Evolutionary conservation across 1,140 invertebrate genomes (phyloP), one percentile per base, ranked within the genome.

Genomic region (Penaeus vannamei): DNA sequence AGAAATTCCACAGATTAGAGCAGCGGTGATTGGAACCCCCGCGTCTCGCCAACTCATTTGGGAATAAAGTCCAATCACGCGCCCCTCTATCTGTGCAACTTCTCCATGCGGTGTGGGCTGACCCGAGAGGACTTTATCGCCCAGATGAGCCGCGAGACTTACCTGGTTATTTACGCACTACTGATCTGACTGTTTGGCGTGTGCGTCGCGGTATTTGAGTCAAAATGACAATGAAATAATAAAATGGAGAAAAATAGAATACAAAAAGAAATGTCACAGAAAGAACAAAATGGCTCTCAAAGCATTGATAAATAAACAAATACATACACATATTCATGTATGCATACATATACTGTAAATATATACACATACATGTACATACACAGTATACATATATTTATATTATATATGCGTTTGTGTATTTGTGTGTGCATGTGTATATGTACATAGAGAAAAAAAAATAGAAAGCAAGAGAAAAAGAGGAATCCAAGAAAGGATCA

Each of bases 51-150:
- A 62, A 89, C 87, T 89, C 87, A 89, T 89, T 89, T 89, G 87
- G 87, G 87, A 89, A 89, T 89, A 89, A 89, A 89, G 87, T 89
- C 87, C 87, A 89, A 89, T 89, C 87, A 89, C 87, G 82, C 87
- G 87, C 87, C 87, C 82, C 87, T 89, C 87, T 76, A 59, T 79
- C 87, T 89, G 87, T 89, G 87, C 72, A 77, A 89, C 84, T 89
- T 89, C 87, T 89, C 82, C 64, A 61, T 84, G 82, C 83, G 36
- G 72, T 89, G 82, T 84, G 81, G 87, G 87, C 87, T 85, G 83
- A 89, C 53, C 82, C 29, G 87, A 84, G 83, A 89, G 87, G 87
- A 89, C 87, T 89, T 89, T 89, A 89, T 89, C 87, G 87, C 87
- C 87, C 87, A 89, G 87, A 89, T 89, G 87, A 89, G 87, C 69